phyloP scores from a whole-genome alignment of 2,888 invertebrate species.

The Megastigmus dorsalis region DNA sequence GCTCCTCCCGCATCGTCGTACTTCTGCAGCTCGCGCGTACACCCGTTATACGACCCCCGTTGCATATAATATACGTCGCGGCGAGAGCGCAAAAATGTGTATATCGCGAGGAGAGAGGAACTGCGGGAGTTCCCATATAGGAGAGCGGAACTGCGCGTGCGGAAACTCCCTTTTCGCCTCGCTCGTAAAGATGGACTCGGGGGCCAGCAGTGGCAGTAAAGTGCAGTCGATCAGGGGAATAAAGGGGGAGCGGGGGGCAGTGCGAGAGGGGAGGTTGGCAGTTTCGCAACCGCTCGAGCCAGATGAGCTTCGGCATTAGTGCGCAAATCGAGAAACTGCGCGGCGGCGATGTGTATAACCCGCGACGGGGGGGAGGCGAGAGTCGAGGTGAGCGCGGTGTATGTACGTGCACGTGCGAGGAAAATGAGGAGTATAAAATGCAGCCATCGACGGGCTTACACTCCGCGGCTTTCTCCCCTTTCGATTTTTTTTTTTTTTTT shows the following conservation, averaged over 20 bases:
- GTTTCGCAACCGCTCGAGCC: not conserved
- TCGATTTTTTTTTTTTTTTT: not conserved
- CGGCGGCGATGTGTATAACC: too few relatives aligned
- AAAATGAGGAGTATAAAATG: too few relatives aligned
- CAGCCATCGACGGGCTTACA: too few relatives aligned
- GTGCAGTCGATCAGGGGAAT: constrained; percentile 26
- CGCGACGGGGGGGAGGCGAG: not conserved
- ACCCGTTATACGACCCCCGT: not conserved
- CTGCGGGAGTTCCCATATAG: too few relatives aligned
- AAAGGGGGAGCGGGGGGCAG: too few relatives aligned
- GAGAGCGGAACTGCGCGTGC: not conserved
- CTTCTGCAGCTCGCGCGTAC: not conserved
- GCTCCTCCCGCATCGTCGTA: not conserved
- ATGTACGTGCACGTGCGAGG: not conserved
- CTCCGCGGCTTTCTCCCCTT: not conserved
- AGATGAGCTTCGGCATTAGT: constrained; percentile 26
- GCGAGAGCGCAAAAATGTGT: too few relatives aligned
- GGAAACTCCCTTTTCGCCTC: constrained; percentile 1
- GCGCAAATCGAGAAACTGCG: not conserved
- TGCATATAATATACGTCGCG: too few relatives aligned
- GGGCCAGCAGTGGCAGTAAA: constrained; percentile 1
- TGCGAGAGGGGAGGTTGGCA: too few relatives aligned
- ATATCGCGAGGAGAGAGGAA: too few relatives aligned
- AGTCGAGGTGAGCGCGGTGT: not conserved
- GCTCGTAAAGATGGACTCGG: constrained; percentile 21